Conservation (phyloP, 2,113 vertebrate genomes). For the Steatornis caripensis region DNA sequence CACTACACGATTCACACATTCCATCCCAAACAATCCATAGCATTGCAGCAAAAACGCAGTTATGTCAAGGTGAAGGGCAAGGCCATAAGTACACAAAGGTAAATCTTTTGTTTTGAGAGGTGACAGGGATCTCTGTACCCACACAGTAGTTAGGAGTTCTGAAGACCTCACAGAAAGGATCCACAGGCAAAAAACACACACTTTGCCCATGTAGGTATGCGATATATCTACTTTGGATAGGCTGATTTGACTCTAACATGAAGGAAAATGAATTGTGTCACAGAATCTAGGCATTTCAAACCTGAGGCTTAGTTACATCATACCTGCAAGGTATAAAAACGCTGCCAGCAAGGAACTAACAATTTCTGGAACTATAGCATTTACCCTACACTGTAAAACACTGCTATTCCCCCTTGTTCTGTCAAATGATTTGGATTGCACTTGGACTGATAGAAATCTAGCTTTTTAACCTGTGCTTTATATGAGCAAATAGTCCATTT, state of each 20-base stretch:
- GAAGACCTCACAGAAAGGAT: neutral
- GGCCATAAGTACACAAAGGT: neutral
- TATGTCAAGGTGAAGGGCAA: neutral
- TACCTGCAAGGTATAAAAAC: neutral
- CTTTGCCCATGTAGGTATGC: accelerated
- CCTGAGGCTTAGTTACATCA: neutral
- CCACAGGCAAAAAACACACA: neutral
- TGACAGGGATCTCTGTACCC: neutral
- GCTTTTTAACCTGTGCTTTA: neutral
- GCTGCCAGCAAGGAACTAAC: neutral
- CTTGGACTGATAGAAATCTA: neutral
- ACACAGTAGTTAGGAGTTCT: neutral
- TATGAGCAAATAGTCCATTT: neutral
- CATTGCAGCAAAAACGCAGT: neutral
- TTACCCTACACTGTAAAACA: neutral
- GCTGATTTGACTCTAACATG: neutral
- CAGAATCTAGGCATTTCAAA: neutral
- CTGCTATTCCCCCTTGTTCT: neutral
- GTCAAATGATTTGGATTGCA: neutral
- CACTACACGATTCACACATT: accelerated
- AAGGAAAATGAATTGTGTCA: neutral
- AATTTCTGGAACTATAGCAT: neutral
- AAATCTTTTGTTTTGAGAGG: neutral
- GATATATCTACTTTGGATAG: neutral
- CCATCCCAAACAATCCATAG: neutral